Conservation (phyloP, 2,797 vertebrate species). For the Pangasius krempfi region DNA sequence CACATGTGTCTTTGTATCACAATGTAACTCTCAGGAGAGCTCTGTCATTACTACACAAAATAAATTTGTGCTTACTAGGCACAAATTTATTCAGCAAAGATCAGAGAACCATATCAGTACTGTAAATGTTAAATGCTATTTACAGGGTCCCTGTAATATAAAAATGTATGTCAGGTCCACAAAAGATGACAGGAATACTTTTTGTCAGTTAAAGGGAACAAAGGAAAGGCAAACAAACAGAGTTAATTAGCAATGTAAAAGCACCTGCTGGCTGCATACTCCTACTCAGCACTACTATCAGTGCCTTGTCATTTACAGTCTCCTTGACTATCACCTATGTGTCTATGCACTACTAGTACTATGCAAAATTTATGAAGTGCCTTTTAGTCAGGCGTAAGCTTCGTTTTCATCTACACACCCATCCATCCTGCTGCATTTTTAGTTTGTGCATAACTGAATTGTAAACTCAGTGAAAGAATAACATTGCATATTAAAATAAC, state of each 20-base stretch:
- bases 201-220: background rate
- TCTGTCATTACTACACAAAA: background rate
- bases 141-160: background rate
- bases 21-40: background rate
- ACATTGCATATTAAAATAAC: background rate
- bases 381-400: background rate
- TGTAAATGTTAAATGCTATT: background rate
- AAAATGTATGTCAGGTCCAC: background rate
- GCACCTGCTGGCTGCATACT: background rate
- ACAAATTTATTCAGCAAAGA: background rate
- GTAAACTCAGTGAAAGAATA: background rate
- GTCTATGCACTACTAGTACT: too few relatives aligned
- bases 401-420: background rate
- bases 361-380: background rate
- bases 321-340: background rate
- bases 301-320: background rate
- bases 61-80: background rate
- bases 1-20: background rate
- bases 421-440: background rate
- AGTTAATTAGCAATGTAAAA: background rate
- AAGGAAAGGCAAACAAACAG: slow-evolving; percentile 24
- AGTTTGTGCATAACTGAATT: background rate
- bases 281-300: background rate
- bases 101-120: background rate
- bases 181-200: background rate